Evolutionary conservation across 2,888 invertebrate species (phyloP).

Genomic region (Norana najaformis): DNA sequence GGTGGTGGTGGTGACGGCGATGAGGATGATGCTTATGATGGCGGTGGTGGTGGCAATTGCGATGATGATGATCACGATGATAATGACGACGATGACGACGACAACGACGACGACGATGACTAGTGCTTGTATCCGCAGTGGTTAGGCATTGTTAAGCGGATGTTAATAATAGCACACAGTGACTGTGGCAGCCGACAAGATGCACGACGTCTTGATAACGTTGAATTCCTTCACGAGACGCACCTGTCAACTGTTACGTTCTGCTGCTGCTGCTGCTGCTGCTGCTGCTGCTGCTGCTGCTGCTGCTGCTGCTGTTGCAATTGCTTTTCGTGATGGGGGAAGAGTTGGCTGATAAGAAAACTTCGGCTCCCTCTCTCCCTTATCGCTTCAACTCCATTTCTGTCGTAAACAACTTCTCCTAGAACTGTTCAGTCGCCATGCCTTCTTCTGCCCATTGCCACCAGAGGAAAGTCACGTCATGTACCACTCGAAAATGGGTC

Average conservation of each 20-base stretch:
- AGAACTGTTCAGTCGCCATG: not conserved
- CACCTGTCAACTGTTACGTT: not conserved
- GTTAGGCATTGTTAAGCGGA: not conserved
- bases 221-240: not conserved
- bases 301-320: too few relatives aligned
- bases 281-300: not conserved
- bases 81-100: not conserved
- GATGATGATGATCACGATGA: slow-evolving; percentile 20
- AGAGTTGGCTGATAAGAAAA: not conserved
- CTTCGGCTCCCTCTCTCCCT: not conserved
- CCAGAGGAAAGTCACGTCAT: too few relatives aligned
- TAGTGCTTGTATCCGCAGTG: not conserved
- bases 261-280: not conserved
- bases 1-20: not conserved
- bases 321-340: too few relatives aligned
- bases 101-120: slow-evolving; percentile 23
- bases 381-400: not conserved
- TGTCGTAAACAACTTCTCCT: not conserved
- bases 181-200: not conserved
- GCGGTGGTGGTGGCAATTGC: not conserved
- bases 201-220: slow-evolving; percentile 6
- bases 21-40: not conserved
- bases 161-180: not conserved
- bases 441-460: too few relatives aligned
- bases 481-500: too few relatives aligned